phyloP scores from a whole-genome alignment of 2,113 vertebrate genomes.

The Dasyprocta punctata region DNA sequence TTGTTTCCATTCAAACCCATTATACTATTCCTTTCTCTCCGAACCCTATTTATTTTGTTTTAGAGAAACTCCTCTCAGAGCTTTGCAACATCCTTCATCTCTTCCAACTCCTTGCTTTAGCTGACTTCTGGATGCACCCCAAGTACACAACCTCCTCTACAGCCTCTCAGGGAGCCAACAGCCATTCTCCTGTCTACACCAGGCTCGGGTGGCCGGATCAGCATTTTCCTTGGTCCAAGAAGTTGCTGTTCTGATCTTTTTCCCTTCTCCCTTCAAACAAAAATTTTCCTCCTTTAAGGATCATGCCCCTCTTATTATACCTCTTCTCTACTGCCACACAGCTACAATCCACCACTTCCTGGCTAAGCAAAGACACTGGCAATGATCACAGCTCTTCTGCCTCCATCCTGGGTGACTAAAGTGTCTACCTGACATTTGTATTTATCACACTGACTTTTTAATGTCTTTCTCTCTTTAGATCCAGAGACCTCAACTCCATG shows the following conservation, averaged over 20 bases:
- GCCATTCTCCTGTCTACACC: not conserved
- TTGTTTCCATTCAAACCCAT: conserved; percentile 22
- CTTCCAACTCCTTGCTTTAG: not conserved
- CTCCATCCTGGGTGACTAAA: not conserved
- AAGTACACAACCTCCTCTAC: not conserved
- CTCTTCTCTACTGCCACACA: not conserved
- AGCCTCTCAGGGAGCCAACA: not conserved
- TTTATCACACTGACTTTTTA: not conserved
- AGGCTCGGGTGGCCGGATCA: not conserved
- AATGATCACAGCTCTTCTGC: not conserved
- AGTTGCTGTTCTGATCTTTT: not conserved
- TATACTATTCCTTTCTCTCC: not conserved
- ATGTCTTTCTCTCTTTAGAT: not conserved
- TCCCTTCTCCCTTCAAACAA: not conserved
- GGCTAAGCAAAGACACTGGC: not conserved
- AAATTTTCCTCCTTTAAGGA: not conserved
- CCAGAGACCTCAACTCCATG: not conserved
- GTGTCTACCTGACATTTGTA: not conserved
- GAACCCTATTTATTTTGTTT: not conserved
- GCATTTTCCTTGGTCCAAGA: not conserved
- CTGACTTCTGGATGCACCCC: not conserved
- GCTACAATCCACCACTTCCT: not conserved
- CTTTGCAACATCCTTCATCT: not conserved
- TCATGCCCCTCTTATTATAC: not conserved
- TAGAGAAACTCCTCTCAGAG: not conserved